These are phyloP conservation scores for Poecile montanus DNA, from an alignment of 2,797 vertebrate genomes.

Conservation along the genomic window DNA sequence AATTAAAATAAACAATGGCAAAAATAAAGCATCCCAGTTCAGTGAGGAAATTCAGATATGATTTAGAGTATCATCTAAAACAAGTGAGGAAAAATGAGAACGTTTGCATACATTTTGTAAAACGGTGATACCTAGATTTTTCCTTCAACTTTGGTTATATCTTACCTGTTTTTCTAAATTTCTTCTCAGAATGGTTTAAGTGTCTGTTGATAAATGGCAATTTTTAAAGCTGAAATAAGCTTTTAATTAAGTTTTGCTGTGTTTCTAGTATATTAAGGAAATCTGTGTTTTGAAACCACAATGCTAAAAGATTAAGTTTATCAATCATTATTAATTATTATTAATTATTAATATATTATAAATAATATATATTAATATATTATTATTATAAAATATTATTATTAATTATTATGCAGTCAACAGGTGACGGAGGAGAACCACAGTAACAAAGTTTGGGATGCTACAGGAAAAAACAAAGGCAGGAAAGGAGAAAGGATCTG, in stretches of 20 bases:
- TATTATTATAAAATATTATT: too few relatives aligned
- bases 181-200: background rate
- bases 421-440: background rate
- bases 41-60: background rate
- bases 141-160: background rate
- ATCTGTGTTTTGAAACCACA: background rate
- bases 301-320: background rate
- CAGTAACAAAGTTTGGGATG: background rate
- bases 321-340: too few relatives aligned
- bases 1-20: constrained; percentile 22
- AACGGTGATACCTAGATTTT: background rate
- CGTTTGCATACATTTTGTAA: background rate
- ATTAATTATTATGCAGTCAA: background rate
- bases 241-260: background rate
- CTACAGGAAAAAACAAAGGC: background rate
- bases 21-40: background rate
- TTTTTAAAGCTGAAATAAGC: background rate
- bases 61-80: background rate
- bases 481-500: background rate
- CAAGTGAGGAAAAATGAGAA: background rate
- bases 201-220: background rate
- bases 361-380: too few relatives aligned
- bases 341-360: too few relatives aligned
- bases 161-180: background rate
- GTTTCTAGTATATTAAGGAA: background rate